Evolutionary conservation across 2,888 invertebrate genomes (phyloP).

Genomic region (Drosophila mercatorum): DNA sequence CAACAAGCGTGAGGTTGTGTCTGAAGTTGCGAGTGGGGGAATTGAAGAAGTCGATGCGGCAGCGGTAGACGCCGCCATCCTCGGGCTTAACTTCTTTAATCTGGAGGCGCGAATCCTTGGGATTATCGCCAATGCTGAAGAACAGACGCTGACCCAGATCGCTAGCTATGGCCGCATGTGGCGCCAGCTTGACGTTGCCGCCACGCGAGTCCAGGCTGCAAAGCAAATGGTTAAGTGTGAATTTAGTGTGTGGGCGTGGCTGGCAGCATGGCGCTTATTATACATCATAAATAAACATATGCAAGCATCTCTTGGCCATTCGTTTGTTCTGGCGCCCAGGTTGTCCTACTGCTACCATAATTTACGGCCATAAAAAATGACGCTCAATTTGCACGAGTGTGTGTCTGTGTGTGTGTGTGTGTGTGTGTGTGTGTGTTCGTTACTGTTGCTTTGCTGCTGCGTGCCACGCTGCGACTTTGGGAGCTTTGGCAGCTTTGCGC

Average conservation of each 20-base stretch:
- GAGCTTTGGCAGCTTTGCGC: constrained; percentile 65
- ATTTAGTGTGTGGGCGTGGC: constrained; percentile 65
- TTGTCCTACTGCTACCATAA: constrained; percentile 61
- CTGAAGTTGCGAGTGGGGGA: constrained; percentile 94
- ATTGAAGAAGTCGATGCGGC: constrained; percentile 94
- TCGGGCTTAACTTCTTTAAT: constrained; percentile 89
- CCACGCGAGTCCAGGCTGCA: constrained; percentile 91
- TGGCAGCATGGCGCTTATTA: constrained; percentile 63
- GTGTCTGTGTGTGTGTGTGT: constrained; percentile 5
- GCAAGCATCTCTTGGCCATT: constrained; percentile 66
- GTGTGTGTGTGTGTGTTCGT: constrained; percentile 8
- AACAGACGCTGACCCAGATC: constrained; percentile 91
- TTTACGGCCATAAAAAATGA: constrained; percentile 76
- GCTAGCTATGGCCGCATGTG: constrained; percentile 91
- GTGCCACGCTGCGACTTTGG: constrained; percentile 62
- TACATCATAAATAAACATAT: constrained; percentile 78
- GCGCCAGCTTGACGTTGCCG: constrained; percentile 88
- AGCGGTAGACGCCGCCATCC: constrained; percentile 94
- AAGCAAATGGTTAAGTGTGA: constrained; percentile 49
- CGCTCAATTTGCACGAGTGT: constrained; percentile 64
- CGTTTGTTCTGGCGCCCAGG: constrained; percentile 52
- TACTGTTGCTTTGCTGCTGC: constrained; percentile 38
- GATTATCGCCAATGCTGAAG: constrained; percentile 90
- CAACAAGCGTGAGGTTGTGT: constrained; percentile 94
- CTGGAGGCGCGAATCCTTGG: constrained; percentile 90